A percentile compares a stretch with the other conserved stretches of the same genome.
Conservation (phyloP, 2,113 vertebrate species). For the Aspiorhynchus laticeps region DNA sequence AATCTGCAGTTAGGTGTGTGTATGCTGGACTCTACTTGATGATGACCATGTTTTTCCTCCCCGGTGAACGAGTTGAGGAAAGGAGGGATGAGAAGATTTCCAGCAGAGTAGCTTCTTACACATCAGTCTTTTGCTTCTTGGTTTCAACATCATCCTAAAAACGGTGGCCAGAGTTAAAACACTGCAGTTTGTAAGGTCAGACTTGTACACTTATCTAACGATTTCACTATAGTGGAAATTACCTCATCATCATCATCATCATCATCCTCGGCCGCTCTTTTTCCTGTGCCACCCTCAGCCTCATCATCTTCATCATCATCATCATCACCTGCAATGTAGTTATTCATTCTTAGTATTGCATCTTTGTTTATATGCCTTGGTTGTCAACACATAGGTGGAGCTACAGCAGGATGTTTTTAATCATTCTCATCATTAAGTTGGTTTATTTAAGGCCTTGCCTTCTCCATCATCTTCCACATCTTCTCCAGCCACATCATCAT, state of each 20-base stretch:
- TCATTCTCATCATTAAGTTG: background rate
- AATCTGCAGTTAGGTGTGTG: constrained; percentile 70
- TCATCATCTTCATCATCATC: constrained; percentile 89
- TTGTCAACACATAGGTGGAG: background rate
- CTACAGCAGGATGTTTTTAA: background rate
- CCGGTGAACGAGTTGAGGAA: constrained; percentile 47
- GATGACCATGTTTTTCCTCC: constrained; percentile 74
- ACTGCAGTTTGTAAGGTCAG: background rate
- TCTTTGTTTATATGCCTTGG: background rate
- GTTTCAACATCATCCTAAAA: constrained; percentile 85
- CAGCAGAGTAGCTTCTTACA: constrained; percentile 68
- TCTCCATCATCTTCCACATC: constrained; percentile 73
- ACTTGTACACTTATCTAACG: background rate
- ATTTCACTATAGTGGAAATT: background rate
- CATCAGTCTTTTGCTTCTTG: constrained; percentile 93
- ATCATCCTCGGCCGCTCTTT: constrained; percentile 88
- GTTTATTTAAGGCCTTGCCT: constrained; percentile 55
- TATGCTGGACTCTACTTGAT: constrained; percentile 67
- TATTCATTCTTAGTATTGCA: background rate
- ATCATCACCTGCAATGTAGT: constrained; percentile 81
- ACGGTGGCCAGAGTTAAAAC: constrained; percentile 25
- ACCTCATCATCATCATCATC: constrained; percentile 67
- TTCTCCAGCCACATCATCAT: constrained; percentile 70
- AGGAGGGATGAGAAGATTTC: constrained; percentile 50
- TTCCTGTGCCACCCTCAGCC: constrained; percentile 80